phyloP scores from a whole-genome alignment of 2,888 invertebrate species.

The Sphaerophoria taeniata region DNA sequence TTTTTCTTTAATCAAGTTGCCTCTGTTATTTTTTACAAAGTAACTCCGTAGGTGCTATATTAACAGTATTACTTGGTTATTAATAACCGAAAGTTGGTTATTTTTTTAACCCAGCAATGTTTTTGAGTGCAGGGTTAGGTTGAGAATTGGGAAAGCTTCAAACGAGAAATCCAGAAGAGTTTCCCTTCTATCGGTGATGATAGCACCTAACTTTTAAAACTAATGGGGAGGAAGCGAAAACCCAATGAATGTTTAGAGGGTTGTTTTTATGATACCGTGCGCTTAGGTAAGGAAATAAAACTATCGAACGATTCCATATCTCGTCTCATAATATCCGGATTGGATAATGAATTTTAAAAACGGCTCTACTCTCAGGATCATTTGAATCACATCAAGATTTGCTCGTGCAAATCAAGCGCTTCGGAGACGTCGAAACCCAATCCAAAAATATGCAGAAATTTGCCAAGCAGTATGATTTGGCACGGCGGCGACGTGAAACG shows the following conservation, averaged over 20 bases:
- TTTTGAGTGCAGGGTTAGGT: too few relatives aligned
- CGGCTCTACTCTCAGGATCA: not conserved
- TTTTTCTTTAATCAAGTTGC: too few relatives aligned
- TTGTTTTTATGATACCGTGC: not conserved
- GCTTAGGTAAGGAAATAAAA: not conserved
- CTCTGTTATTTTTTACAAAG: too few relatives aligned
- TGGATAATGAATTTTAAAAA: conserved; percentile 9
- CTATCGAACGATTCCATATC: not conserved
- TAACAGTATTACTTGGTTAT: too few relatives aligned
- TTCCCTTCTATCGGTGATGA: conserved; percentile 7
- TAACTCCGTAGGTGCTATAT: too few relatives aligned
- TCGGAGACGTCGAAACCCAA: not conserved
- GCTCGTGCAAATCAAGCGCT: not conserved
- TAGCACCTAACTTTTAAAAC: not conserved
- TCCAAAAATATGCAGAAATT: conserved; percentile 1
- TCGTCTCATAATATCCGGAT: not conserved
- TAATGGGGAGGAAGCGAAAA: conserved; percentile 5
- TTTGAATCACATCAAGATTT: not conserved
- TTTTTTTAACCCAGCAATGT: too few relatives aligned
- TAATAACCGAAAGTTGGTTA: too few relatives aligned
- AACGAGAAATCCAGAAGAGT: conserved; percentile 1
- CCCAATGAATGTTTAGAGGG: not conserved
- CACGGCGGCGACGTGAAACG: not conserved
- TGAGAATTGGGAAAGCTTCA: too few relatives aligned
- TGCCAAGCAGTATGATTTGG: not conserved